Percentiles rank a stretch among this genome's conserved stretches.
These are phyloP conservation scores for Pteropus alecto DNA, from an alignment of 2,113 vertebrate species.

Conservation along the genomic window DNA sequence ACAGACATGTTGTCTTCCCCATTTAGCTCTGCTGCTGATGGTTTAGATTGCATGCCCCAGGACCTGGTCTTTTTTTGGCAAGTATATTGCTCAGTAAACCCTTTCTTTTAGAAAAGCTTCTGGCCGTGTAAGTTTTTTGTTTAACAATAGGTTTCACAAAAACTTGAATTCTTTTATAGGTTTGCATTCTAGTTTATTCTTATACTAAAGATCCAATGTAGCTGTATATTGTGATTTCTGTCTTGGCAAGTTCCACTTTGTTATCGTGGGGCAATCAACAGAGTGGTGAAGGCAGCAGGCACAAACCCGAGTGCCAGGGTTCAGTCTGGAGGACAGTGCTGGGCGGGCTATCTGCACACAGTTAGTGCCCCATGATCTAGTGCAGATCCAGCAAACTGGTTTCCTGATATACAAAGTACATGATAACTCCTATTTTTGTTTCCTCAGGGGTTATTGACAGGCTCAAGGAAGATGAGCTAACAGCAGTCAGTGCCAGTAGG, in stretches of 20 bases:
- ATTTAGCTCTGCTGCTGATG: neutral
- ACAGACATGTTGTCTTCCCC: neutral
- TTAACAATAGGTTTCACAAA: neutral
- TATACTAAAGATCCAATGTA: too few species aligned
- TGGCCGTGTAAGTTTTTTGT: neutral
- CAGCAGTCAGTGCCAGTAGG: neutral
- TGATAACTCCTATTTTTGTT: neutral
- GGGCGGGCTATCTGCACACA: neutral
- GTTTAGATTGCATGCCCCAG: neutral
- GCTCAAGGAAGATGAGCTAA: neutral
- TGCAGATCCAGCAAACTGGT: neutral
- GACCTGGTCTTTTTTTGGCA: neutral
- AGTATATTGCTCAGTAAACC: neutral
- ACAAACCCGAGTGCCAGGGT: too few species aligned
- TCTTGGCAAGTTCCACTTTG: neutral
- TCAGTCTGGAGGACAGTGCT: too few species aligned
- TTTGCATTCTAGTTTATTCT: neutral
- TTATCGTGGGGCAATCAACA: rapidly evolving
- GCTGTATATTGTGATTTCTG: neutral
- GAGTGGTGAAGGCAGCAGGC: neutral
- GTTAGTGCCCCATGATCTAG: neutral
- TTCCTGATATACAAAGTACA: neutral
- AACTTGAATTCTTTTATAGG: neutral
- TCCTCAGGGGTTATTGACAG: neutral
- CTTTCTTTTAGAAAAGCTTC: neutral